A percentile compares a stretch with the other conserved stretches of the same genome.
phyloP scores from a whole-genome alignment of 92 coral and sea anemone species.

The Palythoa caribaeorum region DNA sequence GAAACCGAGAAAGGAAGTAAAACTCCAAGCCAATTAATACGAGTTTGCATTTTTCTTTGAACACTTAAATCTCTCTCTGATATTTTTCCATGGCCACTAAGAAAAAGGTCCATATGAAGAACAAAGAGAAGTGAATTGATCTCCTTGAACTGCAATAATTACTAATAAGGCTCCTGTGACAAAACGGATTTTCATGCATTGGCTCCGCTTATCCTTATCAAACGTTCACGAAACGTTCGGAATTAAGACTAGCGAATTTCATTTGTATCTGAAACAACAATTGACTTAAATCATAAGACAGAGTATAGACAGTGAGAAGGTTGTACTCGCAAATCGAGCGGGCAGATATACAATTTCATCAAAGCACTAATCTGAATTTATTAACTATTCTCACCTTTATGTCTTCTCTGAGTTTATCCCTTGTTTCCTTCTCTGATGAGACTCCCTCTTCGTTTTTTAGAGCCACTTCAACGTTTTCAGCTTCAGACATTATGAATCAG shows the following conservation, averaged over 20 bases:
- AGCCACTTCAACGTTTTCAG: constrained; percentile 39
- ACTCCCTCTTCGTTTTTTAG: constrained; percentile 39
- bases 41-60: no score
- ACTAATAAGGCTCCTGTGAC: not conserved
- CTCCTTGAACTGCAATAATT: not conserved
- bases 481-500: constrained; percentile 33
- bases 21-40: no score
- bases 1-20: no score
- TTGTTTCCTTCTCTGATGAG: constrained; percentile 50
- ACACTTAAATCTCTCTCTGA: not conserved
- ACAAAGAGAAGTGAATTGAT: not conserved
- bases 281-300: not conserved
- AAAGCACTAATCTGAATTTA: not conserved
- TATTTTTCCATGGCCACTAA: not conserved
- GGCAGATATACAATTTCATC: not conserved
- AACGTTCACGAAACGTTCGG: not conserved
- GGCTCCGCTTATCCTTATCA: not conserved
- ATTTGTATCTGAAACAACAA: not conserved
- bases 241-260: not conserved
- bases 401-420: constrained; percentile 79
- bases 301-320: not conserved
- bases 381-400: constrained; percentile 69
- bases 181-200: not conserved
- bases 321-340: not conserved
- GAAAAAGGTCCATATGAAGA: not conserved